phyloP scores from a whole-genome alignment of 1,140 invertebrate species.

The Pseudoatta argentina region DNA sequence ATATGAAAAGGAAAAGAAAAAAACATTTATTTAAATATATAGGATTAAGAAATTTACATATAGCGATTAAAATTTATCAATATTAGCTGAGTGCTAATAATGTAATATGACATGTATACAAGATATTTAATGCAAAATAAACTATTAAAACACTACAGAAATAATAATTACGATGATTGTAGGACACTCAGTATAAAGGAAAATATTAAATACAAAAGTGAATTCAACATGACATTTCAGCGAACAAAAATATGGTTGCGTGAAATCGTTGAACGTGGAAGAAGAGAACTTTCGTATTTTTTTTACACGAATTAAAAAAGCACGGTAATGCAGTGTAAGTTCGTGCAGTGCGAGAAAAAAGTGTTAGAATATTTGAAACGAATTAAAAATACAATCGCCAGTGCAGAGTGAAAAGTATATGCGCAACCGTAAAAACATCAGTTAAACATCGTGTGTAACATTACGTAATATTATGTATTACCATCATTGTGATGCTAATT shows the following conservation, averaged over 20 bases:
- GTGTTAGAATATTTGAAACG: slow-evolving; percentile 7
- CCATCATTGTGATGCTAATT: slow-evolving; percentile 18
- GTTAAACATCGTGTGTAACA: slow-evolving; percentile 36
- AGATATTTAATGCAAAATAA: background rate
- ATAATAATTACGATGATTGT: background rate
- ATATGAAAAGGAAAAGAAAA: background rate
- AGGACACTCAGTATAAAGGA: background rate
- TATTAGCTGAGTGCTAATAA: background rate
- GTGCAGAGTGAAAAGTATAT: background rate
- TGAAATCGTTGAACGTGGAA: background rate
- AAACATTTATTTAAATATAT: background rate
- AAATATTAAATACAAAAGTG: slow-evolving; percentile 26
- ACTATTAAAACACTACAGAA: background rate
- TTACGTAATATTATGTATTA: slow-evolving; percentile 18
- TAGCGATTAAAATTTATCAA: background rate
- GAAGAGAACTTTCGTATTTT: slow-evolving; percentile 26
- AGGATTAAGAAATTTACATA: background rate
- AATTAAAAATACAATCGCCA: slow-evolving; percentile 46
- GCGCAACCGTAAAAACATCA: background rate
- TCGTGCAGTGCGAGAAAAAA: background rate
- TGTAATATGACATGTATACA: background rate
- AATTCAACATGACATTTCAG: background rate
- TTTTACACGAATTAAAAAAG: slow-evolving; percentile 49
- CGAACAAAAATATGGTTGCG: slow-evolving; percentile 11
- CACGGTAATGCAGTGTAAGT: slow-evolving; percentile 25